A percentile compares a stretch with the other conserved stretches of the same genome.
phyloP scores from a whole-genome alignment of 23 tunicate species.

The Ascidia mentula region DNA sequence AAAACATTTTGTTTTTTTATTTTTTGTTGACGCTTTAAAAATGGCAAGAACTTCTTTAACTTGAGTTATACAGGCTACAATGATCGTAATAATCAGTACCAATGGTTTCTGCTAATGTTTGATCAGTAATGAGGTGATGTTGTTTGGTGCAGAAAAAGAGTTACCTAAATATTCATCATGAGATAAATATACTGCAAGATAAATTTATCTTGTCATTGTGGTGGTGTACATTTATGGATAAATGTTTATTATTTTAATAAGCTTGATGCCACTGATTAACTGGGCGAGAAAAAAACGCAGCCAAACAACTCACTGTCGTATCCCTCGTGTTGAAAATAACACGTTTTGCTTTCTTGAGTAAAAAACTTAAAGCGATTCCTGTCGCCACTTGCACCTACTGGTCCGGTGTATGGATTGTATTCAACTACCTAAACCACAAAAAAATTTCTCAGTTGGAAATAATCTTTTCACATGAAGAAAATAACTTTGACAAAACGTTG shows the following conservation, averaged over 20 bases:
- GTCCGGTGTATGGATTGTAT: constrained; percentile 22
- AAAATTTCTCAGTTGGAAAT: too few relatives aligned
- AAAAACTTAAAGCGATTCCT: background rate
- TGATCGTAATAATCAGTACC: too few relatives aligned
- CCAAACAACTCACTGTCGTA: constrained; percentile 10
- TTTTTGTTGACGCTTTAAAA: background rate
- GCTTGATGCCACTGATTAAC: too few relatives aligned
- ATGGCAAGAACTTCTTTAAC: background rate
- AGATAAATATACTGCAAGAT: too few relatives aligned
- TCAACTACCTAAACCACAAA: constrained; percentile 25
- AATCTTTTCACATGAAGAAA: background rate
- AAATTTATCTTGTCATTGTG: too few relatives aligned
- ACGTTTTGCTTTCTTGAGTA: background rate
- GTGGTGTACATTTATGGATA: too few relatives aligned
- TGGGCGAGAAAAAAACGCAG: too few relatives aligned
- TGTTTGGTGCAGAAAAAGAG: background rate
- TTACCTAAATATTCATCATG: background rate
- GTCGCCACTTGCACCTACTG: background rate
- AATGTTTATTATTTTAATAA: too few relatives aligned
- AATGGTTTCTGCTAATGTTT: too few relatives aligned
- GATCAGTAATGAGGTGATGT: too few relatives aligned
- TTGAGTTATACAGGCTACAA: too few relatives aligned
- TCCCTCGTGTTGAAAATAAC: constrained; percentile 20
- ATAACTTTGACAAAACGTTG: background rate
- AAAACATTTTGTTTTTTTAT: too few relatives aligned